A percentile compares a stretch with the other conserved stretches of the same genome.
Evolutionary conservation across 2,113 vertebrate genomes (phyloP).

Genomic region (Dendrocopos noguchii): DNA sequence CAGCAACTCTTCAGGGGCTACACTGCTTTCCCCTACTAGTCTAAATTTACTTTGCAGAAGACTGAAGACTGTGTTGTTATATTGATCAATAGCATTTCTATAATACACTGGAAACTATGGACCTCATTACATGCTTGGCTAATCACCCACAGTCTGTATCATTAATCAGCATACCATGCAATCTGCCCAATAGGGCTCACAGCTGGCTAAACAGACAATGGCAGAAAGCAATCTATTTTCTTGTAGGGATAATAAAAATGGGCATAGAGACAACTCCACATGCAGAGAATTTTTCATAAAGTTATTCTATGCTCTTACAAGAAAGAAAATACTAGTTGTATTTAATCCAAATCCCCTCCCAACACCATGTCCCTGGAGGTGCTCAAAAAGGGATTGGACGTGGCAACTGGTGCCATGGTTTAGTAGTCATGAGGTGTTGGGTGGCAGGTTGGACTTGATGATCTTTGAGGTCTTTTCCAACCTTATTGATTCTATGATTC

Average conservation of each 20-base stretch:
- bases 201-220: background rate
- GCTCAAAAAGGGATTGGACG: too few relatives aligned
- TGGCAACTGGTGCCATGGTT: too few relatives aligned
- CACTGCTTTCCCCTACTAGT: background rate
- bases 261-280: background rate
- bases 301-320: background rate
- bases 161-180: background rate
- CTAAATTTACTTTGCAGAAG: background rate
- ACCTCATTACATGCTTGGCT: background rate
- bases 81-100: background rate
- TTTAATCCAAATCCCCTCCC: background rate
- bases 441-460: too few relatives aligned
- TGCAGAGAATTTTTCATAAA: background rate
- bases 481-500: too few relatives aligned
- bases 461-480: too few relatives aligned
- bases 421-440: too few relatives aligned
- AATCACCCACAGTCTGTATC: rapidly evolving
- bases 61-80: background rate
- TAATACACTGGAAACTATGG: background rate
- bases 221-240: background rate
- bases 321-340: background rate
- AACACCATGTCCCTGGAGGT: background rate
- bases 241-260: background rate
- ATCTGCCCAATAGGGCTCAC: background rate
- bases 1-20: background rate